Base-by-base conservation (phyloP, 2,113 vertebrate genomes). In the Tetraodon nigroviridis region DNA sequence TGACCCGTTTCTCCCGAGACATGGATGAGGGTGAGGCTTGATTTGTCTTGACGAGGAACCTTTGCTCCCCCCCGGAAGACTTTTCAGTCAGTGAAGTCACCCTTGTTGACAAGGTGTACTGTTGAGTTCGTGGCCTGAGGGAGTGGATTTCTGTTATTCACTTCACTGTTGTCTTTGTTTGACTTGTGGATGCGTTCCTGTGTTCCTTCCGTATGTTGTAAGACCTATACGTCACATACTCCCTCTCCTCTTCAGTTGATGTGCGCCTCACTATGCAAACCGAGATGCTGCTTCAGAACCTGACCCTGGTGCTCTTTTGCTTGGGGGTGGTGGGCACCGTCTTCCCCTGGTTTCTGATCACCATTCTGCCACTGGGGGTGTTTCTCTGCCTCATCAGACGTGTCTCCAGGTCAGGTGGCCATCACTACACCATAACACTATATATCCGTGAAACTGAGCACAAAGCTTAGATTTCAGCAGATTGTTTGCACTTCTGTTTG, bases 1-100 rank as follows among this genome's bases (percentile, higher is more conserved):
- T 93, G 77, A 92, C 85, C 80, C 89, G 90, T 60, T 93, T 93
- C 86, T 92, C 92, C 79, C 84, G 83, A 70, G 92, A 93, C 87
- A 90, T 93, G 87, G 92, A 93, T 50, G 90, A 92, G 80, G 92
- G 92, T 93, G 71, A 89, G 90, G 45, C 19, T 48, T 71, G 73
- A 83, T 75, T 67, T 77, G 62, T 69, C 61, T 66, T 65, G 64
- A 79, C 75, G 73, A 58, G 55, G 59, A 72, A 68, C 55, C 52
- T 50, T 50, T n/a, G n/a, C n/a, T 52, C 56, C 72, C 78, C 54
- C 77, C 56, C 29, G 59, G 71, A 71, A 76, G 69, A 62, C 60
- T 58, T 48, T 56, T 75, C 64, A 67, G 66, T 73, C 64, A 51
- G 64, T 58, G 49, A 76, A 79, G 78, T 81, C 68, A 64, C 64